phyloP scores from a whole-genome alignment of 2,113 vertebrate species.

The Petrocephalus zakoni region DNA sequence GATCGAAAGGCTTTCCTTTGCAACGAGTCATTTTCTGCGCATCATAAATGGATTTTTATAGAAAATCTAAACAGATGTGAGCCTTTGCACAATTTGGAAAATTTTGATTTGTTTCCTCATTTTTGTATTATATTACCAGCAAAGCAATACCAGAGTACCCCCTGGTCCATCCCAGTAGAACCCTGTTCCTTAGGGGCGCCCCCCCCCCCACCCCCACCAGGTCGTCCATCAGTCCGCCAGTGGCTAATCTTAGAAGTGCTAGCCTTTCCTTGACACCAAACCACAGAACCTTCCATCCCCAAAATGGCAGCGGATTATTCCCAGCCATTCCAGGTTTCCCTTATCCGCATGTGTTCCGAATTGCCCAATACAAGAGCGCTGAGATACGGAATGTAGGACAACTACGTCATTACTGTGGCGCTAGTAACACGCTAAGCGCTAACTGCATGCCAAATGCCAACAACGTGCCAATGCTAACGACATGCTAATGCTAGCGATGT shows the following conservation, averaged over 20 bases:
- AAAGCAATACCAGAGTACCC: background rate
- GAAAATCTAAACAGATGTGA: background rate
- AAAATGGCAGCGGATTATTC: background rate
- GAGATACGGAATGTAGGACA: background rate
- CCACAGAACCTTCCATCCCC: background rate
- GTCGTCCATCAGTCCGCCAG: background rate
- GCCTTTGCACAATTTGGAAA: background rate
- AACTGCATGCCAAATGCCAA: background rate
- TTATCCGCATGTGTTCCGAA: background rate
- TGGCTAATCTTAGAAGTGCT: background rate
- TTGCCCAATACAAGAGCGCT: background rate
- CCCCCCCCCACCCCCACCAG: background rate
- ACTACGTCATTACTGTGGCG: background rate
- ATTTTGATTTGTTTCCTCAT: background rate
- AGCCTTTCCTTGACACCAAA: slow-evolving; percentile 2
- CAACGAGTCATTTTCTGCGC: background rate
- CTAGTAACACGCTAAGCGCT: background rate
- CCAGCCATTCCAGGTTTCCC: background rate
- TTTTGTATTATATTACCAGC: background rate
- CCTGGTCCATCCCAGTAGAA: background rate
- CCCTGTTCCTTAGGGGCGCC: background rate
- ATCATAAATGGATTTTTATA: background rate
- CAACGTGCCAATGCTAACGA: background rate
- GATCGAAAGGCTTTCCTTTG: background rate
- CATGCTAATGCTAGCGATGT: background rate